Evolutionary conservation across 2,888 invertebrate genomes (phyloP).

Genomic region (Apamea monoglypha): DNA sequence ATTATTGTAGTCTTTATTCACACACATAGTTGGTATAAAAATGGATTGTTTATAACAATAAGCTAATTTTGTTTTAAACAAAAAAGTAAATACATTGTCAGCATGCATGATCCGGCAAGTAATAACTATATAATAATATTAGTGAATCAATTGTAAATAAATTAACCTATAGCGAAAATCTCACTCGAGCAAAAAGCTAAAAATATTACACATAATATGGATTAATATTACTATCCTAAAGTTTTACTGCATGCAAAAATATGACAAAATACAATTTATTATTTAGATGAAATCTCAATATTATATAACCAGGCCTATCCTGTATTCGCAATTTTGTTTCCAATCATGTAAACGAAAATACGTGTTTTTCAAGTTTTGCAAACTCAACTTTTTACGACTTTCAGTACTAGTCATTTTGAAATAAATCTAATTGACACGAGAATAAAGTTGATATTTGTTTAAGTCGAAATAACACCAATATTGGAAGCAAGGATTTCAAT

Average conservation of each 20-base stretch:
- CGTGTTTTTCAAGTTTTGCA: neutral
- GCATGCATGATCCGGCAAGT: constrained; percentile 6
- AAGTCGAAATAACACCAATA: neutral
- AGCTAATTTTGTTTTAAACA: neutral
- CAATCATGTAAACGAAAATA: neutral
- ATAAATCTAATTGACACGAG: neutral
- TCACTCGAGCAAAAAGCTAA: constrained; percentile 9
- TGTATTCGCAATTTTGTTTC: neutral
- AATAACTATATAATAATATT: constrained; percentile 13
- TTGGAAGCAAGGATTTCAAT: neutral
- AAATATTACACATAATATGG: constrained; percentile 5
- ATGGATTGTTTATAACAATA: constrained; percentile 12
- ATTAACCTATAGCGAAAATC: constrained; percentile 20
- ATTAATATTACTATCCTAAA: constrained; percentile 12
- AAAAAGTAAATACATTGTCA: constrained; percentile 2
- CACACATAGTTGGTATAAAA: neutral
- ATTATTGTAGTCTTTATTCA: neutral
- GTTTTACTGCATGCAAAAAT: constrained; percentile 1
- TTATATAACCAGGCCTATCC: neutral
- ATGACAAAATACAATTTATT: neutral
- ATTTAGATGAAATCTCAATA: neutral
- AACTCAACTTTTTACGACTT: no score
- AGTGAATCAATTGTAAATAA: constrained; percentile 28
- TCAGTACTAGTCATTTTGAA: neutral
- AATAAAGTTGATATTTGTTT: neutral